phyloP scores from a whole-genome alignment of 2,888 invertebrate species.

The Eubasilissa splendida region DNA sequence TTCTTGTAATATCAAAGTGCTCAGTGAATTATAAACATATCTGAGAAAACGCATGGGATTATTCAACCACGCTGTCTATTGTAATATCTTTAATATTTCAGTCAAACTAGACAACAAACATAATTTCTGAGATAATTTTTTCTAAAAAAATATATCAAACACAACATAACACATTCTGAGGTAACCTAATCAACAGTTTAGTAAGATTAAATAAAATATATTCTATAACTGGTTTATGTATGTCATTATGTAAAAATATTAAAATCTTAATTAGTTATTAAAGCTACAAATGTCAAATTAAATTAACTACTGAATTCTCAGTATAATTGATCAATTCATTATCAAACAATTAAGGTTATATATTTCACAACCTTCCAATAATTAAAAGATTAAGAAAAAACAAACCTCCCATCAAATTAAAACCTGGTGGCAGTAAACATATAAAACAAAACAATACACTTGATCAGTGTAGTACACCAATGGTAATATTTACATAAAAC shows the following conservation, averaged over 20 bases:
- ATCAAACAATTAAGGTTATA: constrained; percentile 49
- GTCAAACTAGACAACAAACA: too few relatives aligned
- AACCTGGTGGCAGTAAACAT: constrained; percentile 23
- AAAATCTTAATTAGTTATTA: constrained; percentile 43
- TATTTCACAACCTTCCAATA: constrained; percentile 49
- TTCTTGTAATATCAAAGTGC: too few relatives aligned
- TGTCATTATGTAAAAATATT: constrained; percentile 43
- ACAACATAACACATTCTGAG: constrained; percentile 23
- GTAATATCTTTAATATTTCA: too few relatives aligned
- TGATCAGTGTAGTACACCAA: constrained; percentile 19
- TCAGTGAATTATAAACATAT: too few relatives aligned
- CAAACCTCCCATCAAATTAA: constrained; percentile 8
- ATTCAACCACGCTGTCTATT: too few relatives aligned
- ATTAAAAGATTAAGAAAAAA: constrained; percentile 35
- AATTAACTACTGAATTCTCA: constrained; percentile 40
- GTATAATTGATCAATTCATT: constrained; percentile 46
- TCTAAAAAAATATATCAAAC: too few relatives aligned
- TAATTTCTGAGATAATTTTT: too few relatives aligned
- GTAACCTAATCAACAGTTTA: constrained; percentile 30
- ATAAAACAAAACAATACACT: constrained; percentile 33
- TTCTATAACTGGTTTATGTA: constrained; percentile 38
- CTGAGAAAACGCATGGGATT: too few relatives aligned
- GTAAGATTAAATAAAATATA: constrained; percentile 35
- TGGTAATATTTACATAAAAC: constrained; percentile 23
- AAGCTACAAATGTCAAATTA: constrained; percentile 46